Evolutionary conservation across 2,888 invertebrate species (phyloP).

Genomic region (Leucophenga maculata): DNA sequence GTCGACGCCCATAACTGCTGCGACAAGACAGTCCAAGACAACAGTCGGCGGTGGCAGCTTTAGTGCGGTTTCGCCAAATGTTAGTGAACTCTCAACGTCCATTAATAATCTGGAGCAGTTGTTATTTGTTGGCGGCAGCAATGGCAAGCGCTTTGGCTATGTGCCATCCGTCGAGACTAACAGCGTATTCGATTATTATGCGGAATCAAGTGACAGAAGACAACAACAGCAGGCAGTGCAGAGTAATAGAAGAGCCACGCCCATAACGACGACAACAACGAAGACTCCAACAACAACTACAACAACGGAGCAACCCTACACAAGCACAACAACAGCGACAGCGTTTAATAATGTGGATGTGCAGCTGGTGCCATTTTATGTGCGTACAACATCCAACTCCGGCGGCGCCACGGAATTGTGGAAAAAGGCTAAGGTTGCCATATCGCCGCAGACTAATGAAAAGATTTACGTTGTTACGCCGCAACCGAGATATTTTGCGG

Average conservation of each 20-base stretch:
- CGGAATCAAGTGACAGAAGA: not conserved
- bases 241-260: conserved; percentile 37
- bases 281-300: conserved; percentile 70
- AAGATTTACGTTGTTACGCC: conserved; percentile 89
- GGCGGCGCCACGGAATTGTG: conserved; percentile 72
- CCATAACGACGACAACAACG: conserved; percentile 35
- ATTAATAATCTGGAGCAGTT: conserved; percentile 64
- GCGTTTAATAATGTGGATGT: conserved; percentile 26
- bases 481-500: conserved; percentile 72
- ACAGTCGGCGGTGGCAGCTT: conserved; percentile 52
- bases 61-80: conserved; percentile 39
- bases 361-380: conserved; percentile 59
- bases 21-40: conserved; percentile 64
- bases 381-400: conserved; percentile 39
- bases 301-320: conserved; percentile 63
- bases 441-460: conserved; percentile 84
- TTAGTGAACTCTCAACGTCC: conserved; percentile 53
- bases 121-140: conserved; percentile 51
- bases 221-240: conserved; percentile 37
- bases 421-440: conserved; percentile 80
- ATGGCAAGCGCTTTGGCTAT: conserved; percentile 54
- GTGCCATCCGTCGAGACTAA: conserved; percentile 61
- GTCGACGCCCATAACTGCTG: conserved; percentile 69
- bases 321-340: conserved; percentile 52
- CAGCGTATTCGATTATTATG: conserved; percentile 57